Evolutionary conservation across 2,888 invertebrate species (phyloP), one percentile per base, ranked within the genome.

Genomic region (Microctonus hyperodae): DNA sequence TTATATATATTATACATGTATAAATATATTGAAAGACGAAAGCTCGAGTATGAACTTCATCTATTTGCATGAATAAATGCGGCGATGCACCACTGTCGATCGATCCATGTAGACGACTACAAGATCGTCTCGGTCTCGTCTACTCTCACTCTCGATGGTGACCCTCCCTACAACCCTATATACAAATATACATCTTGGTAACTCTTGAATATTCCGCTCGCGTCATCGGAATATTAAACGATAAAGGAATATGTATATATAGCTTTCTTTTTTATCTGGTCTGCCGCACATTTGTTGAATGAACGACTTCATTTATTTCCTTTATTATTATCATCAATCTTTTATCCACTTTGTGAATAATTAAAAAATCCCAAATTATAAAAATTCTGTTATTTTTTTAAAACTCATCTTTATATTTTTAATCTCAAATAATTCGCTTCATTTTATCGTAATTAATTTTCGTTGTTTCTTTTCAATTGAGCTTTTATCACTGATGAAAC

Each of bases 171-270:
- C 59, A n/a, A 2, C 48, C 56, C 37, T 31, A 58, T 44, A 44
- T 31, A 60, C 66, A 20, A 35, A 16, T 13, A 9, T 59, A 25
- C 28, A n/a, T 33, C 56, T 20, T 44, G 67, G 63, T 57, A 65
- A 64, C 65, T 70, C 68, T 74, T 69, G 69, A 73, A 74, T 73
- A 77, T 77, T 75, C 75, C 67, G 71, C 72, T 69, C 72, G 73
- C 76, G 73, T 77, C 76, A 75, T 75, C 75, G 73, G 79, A 79
- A 79, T 79, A 79, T 77, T 74, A 77, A 78, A 72, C 77, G 73
- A 73, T 65, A 75, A 72, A 75, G 77, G 16, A 16, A n/a, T 44
- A 78, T 77, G 77, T 78, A 74, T 73, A 28, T 28, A 28, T 5
- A 5, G 7, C 7, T 28, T 7, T 28, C 71, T 75, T 75, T 71